Evolutionary conservation across 1,140 invertebrate genomes (phyloP), one percentile per base, ranked within the genome.

Genomic region (Aphaenogaster floridana): DNA sequence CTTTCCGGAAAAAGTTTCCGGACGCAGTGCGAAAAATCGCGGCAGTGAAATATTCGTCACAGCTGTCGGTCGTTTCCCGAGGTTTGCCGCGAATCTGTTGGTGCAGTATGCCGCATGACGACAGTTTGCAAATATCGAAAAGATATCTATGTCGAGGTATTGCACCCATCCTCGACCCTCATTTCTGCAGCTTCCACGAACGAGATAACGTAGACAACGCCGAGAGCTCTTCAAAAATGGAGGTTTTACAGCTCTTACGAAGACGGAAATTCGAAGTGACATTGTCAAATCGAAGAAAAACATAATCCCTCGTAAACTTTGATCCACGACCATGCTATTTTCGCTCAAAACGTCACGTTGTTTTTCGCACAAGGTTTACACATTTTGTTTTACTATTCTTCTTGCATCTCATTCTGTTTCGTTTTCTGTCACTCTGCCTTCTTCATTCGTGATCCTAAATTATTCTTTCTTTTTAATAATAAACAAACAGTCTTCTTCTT

Each of bases 171-270:
- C 28, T 54, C 50, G n/a, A 45, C 42, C n/a, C 28, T 84, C 42
- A 74, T 84, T 74, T 84, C 42, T 72, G 13, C 13, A 34, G 52
- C 5, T n/a, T 48, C 13, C 13, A 13, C 54, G 42, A 39, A 45
- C 42, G 54, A 61, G 34, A 68, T n/a, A n/a, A n/a, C n/a, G n/a
- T n/a, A n/a, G 63, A 42, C 21, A 36, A 45, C 39, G 50, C 9
- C 64, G 21, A 57, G 52, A 71, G 15, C 48, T 74, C n/a, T 42
- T 84, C 42, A 74, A 34, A 34, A 84, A 76, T 61, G 28, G 42
- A 84, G 28, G 42, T 76, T 84, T 74, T 76, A 84, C 79, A 68
- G 48, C 42, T 74, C 17, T 72, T 72, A 72, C 66, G 42, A 50
- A 39, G 50, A 39, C 39, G 52, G 42, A 74, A 61, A 61, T 34